phyloP scores from a whole-genome alignment of 1,140 invertebrate species.

The Drosophila ohnishii region DNA sequence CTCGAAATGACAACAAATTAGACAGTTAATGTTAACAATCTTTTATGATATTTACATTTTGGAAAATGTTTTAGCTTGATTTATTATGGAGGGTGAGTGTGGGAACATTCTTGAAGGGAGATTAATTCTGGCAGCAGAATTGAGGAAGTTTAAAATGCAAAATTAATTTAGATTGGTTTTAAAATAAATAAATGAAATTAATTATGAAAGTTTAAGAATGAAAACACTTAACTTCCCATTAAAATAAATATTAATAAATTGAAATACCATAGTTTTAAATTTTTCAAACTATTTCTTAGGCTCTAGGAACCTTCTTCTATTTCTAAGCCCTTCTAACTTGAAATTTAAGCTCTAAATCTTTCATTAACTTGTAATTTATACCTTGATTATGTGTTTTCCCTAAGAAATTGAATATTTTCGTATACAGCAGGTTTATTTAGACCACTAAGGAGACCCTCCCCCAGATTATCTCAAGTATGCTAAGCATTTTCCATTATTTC shows the following conservation, averaged over 20 bases:
- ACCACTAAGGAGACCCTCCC: background rate
- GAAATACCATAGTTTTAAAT: accelerated
- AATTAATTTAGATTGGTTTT: background rate
- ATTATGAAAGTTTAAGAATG: too few relatives aligned
- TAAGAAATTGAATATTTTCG: slow-evolving; percentile 8
- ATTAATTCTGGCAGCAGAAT: slow-evolving; percentile 12
- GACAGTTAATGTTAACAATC: slow-evolving; percentile 80
- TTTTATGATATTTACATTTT: slow-evolving; percentile 80
- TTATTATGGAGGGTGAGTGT: slow-evolving; percentile 35
- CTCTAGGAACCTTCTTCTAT: background rate
- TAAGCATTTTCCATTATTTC: slow-evolving; percentile 44
- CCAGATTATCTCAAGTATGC: slow-evolving; percentile 20
- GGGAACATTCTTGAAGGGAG: slow-evolving; percentile 12
- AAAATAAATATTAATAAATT: background rate
- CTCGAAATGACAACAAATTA: slow-evolving; percentile 77
- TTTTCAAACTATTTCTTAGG: background rate
- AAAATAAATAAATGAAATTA: background rate
- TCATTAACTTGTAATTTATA: background rate
- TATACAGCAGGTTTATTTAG: background rate
- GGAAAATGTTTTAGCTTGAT: slow-evolving; percentile 66
- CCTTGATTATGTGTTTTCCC: background rate
- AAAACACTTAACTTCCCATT: background rate
- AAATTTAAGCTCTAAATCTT: background rate
- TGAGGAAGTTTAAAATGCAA: too few relatives aligned
- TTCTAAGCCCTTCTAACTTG: background rate